phyloP scores from a whole-genome alignment of 2,113 vertebrate genomes.

The western clawed frog (Xenopus tropicalis) region DNA sequence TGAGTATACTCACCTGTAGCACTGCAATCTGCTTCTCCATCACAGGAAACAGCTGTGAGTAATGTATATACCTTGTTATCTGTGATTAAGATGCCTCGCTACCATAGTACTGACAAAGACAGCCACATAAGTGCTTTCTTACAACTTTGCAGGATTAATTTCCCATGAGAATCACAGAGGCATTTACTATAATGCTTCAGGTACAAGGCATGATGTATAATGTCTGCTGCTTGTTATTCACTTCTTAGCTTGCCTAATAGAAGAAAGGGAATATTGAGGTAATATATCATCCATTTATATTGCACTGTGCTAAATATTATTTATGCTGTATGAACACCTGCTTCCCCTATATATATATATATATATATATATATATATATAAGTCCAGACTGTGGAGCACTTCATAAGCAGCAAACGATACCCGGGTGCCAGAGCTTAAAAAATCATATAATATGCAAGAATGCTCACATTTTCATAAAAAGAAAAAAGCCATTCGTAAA shows the following conservation, averaged over 20 bases:
- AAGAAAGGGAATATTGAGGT: background rate
- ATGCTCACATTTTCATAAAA: no score
- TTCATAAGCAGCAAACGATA: no score
- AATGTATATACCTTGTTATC: conserved; percentile 18
- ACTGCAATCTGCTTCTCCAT: conserved; percentile 20
- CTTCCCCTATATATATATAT: no score
- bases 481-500: no score
- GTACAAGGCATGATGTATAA: conserved; percentile 1
- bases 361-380: no score
- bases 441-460: no score
- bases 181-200: background rate
- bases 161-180: background rate
- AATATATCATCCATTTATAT: conserved; percentile 13
- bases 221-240: conserved; percentile 3
- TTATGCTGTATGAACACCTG: no score
- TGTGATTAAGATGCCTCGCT: conserved; percentile 23
- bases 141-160: conserved; percentile 7
- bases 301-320: conserved; percentile 14
- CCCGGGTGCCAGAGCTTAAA: no score
- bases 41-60: conserved; percentile 19
- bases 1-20: conserved; percentile 25
- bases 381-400: no score
- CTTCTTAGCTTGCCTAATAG: conserved; percentile 3
- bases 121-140: conserved; percentile 10
- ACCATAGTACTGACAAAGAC: background rate